Conservation (phyloP, 2,888 invertebrate species). For the Drosophila mimetica region DNA sequence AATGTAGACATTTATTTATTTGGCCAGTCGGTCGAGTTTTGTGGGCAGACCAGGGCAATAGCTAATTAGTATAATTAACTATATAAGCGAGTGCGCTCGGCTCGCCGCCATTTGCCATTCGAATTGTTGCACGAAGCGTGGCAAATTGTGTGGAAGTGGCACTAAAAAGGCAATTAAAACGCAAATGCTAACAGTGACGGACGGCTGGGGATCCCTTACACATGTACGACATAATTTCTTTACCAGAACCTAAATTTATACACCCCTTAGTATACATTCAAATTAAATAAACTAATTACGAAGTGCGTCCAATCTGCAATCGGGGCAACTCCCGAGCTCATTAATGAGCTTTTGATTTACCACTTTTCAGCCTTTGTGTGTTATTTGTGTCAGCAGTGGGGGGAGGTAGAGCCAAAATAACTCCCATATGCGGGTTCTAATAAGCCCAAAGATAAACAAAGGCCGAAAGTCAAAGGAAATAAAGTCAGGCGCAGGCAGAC, state of each 20-base stretch:
- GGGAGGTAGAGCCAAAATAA: not conserved
- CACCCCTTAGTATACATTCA: too few species aligned
- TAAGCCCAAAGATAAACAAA: slow-evolving; percentile 64
- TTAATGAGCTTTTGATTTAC: slow-evolving; percentile 76
- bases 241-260: too few species aligned
- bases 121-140: slow-evolving; percentile 78
- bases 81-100: slow-evolving; percentile 61
- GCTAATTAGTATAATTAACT: slow-evolving; percentile 81
- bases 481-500: slow-evolving; percentile 56
- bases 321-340: slow-evolving; percentile 27
- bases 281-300: slow-evolving; percentile 76
- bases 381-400: slow-evolving; percentile 25
- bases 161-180: slow-evolving; percentile 81
- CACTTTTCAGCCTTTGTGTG: slow-evolving; percentile 44
- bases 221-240: slow-evolving; percentile 60
- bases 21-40: slow-evolving; percentile 53
- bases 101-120: slow-evolving; percentile 64
- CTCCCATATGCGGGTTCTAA: slow-evolving; percentile 52
- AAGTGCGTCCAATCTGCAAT: slow-evolving; percentile 17
- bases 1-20: slow-evolving; percentile 71
- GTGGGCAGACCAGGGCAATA: slow-evolving; percentile 44
- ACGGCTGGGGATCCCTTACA: slow-evolving; percentile 36
- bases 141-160: slow-evolving; percentile 80
- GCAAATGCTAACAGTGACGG: slow-evolving; percentile 59
- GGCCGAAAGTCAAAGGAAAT: slow-evolving; percentile 36